Conservation (phyloP, 2,888 invertebrate genomes). For the Ennomos fuscantarius region DNA sequence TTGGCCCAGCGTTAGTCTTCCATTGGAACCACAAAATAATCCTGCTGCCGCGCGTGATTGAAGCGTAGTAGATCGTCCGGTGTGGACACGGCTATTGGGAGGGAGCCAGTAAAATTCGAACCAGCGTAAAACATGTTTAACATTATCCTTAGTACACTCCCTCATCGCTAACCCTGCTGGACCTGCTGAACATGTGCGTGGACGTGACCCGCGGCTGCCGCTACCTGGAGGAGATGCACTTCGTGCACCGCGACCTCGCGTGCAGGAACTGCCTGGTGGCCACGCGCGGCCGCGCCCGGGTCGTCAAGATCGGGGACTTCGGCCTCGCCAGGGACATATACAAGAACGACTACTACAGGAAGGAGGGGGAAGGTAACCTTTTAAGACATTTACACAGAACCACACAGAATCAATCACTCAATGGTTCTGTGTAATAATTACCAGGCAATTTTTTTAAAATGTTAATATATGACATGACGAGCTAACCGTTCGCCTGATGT, state of each 20-base stretch:
- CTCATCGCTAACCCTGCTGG: conserved; percentile 90
- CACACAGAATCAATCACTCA: no score
- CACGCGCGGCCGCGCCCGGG: conserved; percentile 87
- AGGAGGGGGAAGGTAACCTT: conserved; percentile 91
- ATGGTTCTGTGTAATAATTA: no score
- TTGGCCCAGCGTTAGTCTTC: no score
- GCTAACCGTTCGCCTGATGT: no score
- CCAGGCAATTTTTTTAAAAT: no score
- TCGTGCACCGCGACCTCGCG: conserved; percentile 98
- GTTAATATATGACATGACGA: no score
- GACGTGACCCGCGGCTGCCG: conserved; percentile 98
- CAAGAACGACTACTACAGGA: conserved; percentile 98
- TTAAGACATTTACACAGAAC: not conserved
- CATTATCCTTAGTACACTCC: conserved; percentile 80
- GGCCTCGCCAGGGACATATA: conserved; percentile 98
- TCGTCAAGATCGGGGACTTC: conserved; percentile 99
- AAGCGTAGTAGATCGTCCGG: no score
- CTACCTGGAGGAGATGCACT: conserved; percentile 98
- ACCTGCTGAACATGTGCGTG: conserved; percentile 96
- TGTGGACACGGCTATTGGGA: no score
- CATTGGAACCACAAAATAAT: no score
- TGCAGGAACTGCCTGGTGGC: conserved; percentile 98
- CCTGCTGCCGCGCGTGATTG: no score
- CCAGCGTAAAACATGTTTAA: not conserved
- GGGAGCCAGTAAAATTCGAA: not conserved